phyloP scores from a whole-genome alignment of 2,797 vertebrate species.

The Notolepis coatsorum region DNA sequence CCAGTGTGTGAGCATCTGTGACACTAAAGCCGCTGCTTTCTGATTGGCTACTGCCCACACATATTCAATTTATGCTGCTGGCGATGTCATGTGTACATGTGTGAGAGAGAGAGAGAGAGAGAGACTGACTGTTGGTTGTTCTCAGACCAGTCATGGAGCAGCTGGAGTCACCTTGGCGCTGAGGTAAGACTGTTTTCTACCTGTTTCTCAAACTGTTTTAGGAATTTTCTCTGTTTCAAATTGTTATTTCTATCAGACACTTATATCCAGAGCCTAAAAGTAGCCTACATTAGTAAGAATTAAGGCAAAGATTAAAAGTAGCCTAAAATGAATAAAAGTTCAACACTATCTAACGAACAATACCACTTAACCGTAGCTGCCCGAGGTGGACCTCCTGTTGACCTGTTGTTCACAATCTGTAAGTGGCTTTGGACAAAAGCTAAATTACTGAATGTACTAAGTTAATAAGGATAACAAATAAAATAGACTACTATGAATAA shows the following conservation, averaged over 20 bases:
- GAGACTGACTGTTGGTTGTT: neutral
- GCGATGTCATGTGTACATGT: conserved; percentile 21
- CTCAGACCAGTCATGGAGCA: neutral
- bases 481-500: too few species aligned
- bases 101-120: conserved; percentile 19
- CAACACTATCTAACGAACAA: neutral
- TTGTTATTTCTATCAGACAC: too few species aligned
- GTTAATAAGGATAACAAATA: too few species aligned
- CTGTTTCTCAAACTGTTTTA: neutral
- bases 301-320: neutral
- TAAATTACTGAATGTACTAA: too few species aligned
- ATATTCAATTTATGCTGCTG: conserved; percentile 52
- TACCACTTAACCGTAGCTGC: neutral
- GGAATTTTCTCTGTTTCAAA: neutral
- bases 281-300: too few species aligned
- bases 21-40: conserved; percentile 51
- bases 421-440: too few species aligned
- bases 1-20: conserved; percentile 54
- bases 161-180: neutral
- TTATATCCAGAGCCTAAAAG: too few species aligned
- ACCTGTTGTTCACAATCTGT: too few species aligned
- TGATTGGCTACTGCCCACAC: conserved; percentile 63
- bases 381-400: too few species aligned
- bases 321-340: neutral
- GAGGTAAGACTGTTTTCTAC: neutral